phyloP scores from a whole-genome alignment of 2,888 invertebrate genomes.

The Junonia oenone region DNA sequence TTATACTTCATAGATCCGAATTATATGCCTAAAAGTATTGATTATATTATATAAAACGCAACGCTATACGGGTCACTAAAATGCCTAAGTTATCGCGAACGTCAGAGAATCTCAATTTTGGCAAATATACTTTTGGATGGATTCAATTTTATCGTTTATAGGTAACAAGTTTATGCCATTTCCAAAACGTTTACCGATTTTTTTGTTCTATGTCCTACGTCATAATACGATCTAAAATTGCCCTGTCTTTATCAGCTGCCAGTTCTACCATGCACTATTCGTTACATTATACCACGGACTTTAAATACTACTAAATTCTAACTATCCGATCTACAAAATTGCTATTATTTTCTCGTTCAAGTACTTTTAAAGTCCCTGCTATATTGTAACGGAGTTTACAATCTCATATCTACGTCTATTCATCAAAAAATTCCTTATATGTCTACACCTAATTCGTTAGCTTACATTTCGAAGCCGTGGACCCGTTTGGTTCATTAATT shows the following conservation, averaged over 20 bases:
- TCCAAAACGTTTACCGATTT: neutral
- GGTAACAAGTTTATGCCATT: conserved; percentile 2
- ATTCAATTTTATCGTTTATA: conserved; percentile 39
- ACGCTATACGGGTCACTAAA: neutral
- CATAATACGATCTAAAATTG: neutral
- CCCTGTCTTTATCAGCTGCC: conserved; percentile 1
- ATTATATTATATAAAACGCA: neutral
- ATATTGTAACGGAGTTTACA: neutral
- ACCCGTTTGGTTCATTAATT: conserved; percentile 46
- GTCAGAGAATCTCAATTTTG: conserved; percentile 30
- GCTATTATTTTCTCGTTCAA: neutral
- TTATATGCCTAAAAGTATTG: neutral
- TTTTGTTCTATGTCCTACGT: neutral
- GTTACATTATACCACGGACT: neutral
- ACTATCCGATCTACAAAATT: neutral
- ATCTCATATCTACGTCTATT: conserved; percentile 15
- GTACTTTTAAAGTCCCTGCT: neutral
- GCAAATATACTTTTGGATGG: conserved; percentile 50
- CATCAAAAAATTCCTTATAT: conserved; percentile 23
- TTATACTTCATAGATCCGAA: too few species aligned
- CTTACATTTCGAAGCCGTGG: conserved; percentile 60
- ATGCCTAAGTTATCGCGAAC: conserved; percentile 9
- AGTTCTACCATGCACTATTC: conserved; percentile 1
- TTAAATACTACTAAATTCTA: neutral
- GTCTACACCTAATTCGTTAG: conserved; percentile 62